Base-by-base conservation (phyloP, 1,140 invertebrate species). In the Lasaia peninsularis region DNA sequence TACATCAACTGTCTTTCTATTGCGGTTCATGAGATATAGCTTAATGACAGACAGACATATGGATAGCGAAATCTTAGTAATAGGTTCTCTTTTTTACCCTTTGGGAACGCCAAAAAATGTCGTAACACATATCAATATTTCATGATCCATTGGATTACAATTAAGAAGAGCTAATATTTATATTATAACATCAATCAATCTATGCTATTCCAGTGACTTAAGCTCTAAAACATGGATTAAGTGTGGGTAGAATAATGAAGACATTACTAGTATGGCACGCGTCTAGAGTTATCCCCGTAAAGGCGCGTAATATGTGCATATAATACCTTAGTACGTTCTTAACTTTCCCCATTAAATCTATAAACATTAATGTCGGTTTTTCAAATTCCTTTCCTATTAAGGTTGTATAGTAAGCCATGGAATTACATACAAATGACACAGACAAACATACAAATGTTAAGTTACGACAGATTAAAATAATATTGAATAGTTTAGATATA, bases 231-330 rank as follows among this genome's bases (percentile, higher is more conserved):
- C 37, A 59, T 32, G 59, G 60, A 58, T 70, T 68, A 63, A 63
- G 77, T 75, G 79, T 80, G 75, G 79, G 79, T 53, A 68, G 77
- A 75, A 78, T 80, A 80, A 82, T 80, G 65, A 82, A 82, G 78
- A 78, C 76, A 78, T 82, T 78, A 77, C 73, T 79, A 73, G 70
- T 65, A 52, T 62, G 67, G 40, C 40, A 48, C 40, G 40, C 40
- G 20, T 20, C 18, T 48, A 10, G 10, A 20, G 40, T n/a, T 21
- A 21, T 48, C 18, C 16, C 18, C 40, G 20, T 48, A 48, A 18
- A 20, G 40, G 18, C 10, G 16, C 20, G 18, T 20, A 18, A 11
- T 48, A 48, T 48, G 40, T 48, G 40, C 20, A 24, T 48, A 48
- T 18, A 48, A 48, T 48, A 5, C 18, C 11, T 11, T 20, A 10